Base-by-base conservation (phyloP, 2,113 vertebrate genomes). In the Sapajus apella region DNA sequence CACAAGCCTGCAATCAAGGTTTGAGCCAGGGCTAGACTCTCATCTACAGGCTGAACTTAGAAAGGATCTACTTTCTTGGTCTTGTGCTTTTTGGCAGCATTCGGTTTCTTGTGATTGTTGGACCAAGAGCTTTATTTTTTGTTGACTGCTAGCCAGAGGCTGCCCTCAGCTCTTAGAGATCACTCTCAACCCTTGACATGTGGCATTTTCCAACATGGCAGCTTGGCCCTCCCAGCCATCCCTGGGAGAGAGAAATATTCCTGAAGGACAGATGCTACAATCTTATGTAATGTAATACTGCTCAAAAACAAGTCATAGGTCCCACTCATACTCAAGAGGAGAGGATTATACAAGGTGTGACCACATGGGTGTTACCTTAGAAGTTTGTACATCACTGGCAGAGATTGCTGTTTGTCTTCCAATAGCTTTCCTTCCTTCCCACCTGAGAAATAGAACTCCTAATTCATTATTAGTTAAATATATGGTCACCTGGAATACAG, bases 61-160 rank as follows among this genome's bases (percentile, higher is more conserved):
- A 82, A 91, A 89, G 30, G 5, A 25, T 92, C 2, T 72, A 6
- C 50, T 86, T 73, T 79, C 18, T 96, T n/a, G 1, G 5, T 90
- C 55, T 70, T 88, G 40, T 72, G 35, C 5, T 66, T 80, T 13
- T 47, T 96, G 73, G n/a, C 18, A n/a, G 9, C 35, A 58, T 61
- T 45, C 3, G 47, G 47, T 82, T 66, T 43, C 25, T 45, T 91
- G 45, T 56, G 27, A 17, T 88, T 93, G 27, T 85, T 83, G 40
- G 40, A 68, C 45, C 80, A 40, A 84, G 55, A 83, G 23, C 56
- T 95, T 96, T 80, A 58, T 82, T 47, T 89, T 93, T 87, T 87
- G 9, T 13, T 92, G 37, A 13, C 30, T 86, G 3, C 80, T 82
- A 45, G 27, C 25, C 6, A 88, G 35, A 66, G 21, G 45, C 52